Conservation (phyloP, 2,888 invertebrate genomes). For the Pterobdella sp. region DNA sequence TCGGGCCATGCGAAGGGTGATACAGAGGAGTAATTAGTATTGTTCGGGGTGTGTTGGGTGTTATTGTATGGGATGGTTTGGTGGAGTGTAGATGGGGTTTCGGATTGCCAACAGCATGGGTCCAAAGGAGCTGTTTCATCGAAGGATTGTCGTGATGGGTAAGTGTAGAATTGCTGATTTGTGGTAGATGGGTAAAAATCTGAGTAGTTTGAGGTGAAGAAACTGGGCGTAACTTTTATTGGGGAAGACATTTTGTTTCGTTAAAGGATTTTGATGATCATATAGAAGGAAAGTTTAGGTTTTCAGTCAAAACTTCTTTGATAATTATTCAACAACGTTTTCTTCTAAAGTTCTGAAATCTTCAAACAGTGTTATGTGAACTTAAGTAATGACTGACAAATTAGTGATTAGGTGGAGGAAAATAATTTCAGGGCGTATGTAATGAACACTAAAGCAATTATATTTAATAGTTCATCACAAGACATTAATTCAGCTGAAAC, state of each 20-base stretch:
- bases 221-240: neutral
- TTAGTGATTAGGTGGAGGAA: too few species aligned
- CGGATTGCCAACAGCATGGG: conserved; percentile 22
- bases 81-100: conserved; percentile 9
- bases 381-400: too few species aligned
- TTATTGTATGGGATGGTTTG: neutral
- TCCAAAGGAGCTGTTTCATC: conserved; percentile 3
- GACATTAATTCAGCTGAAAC: too few species aligned
- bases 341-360: too few species aligned
- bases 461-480: too few species aligned
- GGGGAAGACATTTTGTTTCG: neutral
- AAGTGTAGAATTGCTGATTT: neutral
- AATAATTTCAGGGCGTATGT: too few species aligned
- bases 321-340: too few species aligned
- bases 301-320: too few species aligned
- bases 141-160: neutral
- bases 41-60: conserved; percentile 8
- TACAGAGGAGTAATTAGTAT: conserved; percentile 21
- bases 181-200: neutral
- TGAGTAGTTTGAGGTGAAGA: neutral
- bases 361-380: too few species aligned
- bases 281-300: too few species aligned
- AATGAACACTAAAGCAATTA: too few species aligned
- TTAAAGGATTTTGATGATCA: too few species aligned
- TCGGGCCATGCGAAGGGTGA: conserved; percentile 30